Conservation (phyloP, 1,140 invertebrate species). For the Druon quercuslanigerum region DNA sequence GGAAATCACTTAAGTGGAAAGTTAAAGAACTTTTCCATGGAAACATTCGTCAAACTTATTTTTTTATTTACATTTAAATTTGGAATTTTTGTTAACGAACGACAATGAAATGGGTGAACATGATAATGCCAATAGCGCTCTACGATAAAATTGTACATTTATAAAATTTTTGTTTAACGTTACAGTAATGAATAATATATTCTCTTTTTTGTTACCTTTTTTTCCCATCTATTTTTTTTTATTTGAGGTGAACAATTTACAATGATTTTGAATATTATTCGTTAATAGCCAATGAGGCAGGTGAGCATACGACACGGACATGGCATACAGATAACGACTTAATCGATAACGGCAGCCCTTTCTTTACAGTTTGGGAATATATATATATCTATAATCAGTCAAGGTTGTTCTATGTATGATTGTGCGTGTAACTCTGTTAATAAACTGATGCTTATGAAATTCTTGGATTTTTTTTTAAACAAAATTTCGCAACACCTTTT, state of each 20-base stretch:
- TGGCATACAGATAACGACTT: slow-evolving; percentile 73
- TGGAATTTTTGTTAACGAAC: too few relatives aligned
- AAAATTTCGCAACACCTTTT: background rate
- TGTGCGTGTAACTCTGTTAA: slow-evolving; percentile 74
- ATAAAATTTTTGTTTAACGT: background rate
- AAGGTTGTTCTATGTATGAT: slow-evolving; percentile 73
- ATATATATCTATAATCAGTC: slow-evolving; percentile 63
- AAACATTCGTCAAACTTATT: too few relatives aligned
- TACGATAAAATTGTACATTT: background rate
- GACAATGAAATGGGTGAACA: too few relatives aligned
- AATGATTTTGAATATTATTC: slow-evolving; percentile 7
- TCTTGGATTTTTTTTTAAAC: slow-evolving; percentile 28
- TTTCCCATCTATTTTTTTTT: background rate
- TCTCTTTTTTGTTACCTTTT: background rate
- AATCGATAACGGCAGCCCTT: slow-evolving; percentile 61
- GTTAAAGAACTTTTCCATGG: too few relatives aligned
- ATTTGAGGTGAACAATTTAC: background rate
- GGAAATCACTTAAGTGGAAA: too few relatives aligned
- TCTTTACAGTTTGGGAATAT: slow-evolving; percentile 61
- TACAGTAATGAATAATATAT: background rate
- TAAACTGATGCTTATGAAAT: slow-evolving; percentile 73
- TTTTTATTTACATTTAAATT: too few relatives aligned
- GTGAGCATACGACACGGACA: slow-evolving; percentile 61
- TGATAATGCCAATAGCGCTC: too few relatives aligned
- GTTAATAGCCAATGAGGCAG: slow-evolving; percentile 31